Base-by-base conservation (phyloP, 1,140 invertebrate species). In the Drosophila albomicans region DNA sequence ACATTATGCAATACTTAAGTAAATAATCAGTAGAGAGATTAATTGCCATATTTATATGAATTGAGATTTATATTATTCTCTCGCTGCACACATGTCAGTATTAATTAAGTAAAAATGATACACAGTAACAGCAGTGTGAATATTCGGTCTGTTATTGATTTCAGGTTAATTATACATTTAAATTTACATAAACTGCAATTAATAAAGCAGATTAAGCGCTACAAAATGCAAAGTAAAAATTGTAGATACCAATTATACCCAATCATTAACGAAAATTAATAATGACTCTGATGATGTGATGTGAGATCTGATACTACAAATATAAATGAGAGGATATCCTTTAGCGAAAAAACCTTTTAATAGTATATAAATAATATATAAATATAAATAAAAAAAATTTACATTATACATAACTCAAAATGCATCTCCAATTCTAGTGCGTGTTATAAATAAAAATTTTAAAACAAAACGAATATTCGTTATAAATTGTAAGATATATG, bases 161-260 rank as follows among this genome's bases (percentile, higher is more conserved):
- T 87, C 82, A 80, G 77, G 76, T 77, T 84, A 78, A 88, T 68
- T 68, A 66, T 82, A 71, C 62, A 84, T 88, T 84, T 78, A 84
- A 80, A 88, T 88, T 82, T 75, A 69, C 84, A 88, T 87, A 82
- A 88, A 82, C 79, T 82, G 76, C 77, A 88, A 87, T 87, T 87
- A 87, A 87, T 88, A 78, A 80, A 66, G 66, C 62, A 64, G 76
- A 82, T 86, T 82, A 82, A 88, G 49, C 13, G 41, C 20, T 25
- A 32, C 48, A 38, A 43, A 49, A 68, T 48, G 15, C 45, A 16
- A 49, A 67, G 46, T 35, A 63, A 62, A 62, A 25, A 41, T 41
- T 48, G 64, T 38, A 62, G 41, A 16, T 63, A 51, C 61, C 57
- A 49, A 61, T 49, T 41, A 49, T 51, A 30, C 67, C 32, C 25